These are phyloP conservation scores for Himantopus leucocephalus DNA, from an alignment of 2,113 vertebrate species.

Conservation along the genomic window DNA sequence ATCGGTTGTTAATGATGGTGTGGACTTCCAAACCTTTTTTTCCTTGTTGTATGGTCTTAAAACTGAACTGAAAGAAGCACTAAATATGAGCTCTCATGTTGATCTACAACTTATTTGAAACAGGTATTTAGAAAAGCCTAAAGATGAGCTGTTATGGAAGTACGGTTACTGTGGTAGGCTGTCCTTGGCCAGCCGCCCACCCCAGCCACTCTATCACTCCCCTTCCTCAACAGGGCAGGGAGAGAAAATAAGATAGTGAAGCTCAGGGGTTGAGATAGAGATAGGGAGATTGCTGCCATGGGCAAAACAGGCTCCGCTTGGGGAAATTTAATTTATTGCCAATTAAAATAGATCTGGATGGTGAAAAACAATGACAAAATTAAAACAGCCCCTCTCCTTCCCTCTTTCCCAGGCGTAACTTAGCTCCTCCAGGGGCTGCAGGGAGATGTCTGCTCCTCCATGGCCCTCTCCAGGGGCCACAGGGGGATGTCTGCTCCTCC, in stretches of 20 bases:
- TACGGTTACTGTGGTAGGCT: background rate
- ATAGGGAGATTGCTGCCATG: background rate
- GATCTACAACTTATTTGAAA: background rate
- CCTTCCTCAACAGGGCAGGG: background rate
- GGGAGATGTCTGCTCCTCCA: background rate
- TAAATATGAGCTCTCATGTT: accelerated
- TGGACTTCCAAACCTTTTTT: background rate
- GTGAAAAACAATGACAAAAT: background rate
- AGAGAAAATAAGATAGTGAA: background rate
- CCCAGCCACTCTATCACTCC: too few species aligned
- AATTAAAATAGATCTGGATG: background rate
- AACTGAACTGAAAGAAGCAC: background rate
- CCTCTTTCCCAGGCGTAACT: background rate
- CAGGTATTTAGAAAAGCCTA: background rate
- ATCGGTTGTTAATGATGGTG: background rate
- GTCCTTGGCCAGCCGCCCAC: background rate
- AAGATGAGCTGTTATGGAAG: background rate
- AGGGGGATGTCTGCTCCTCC: background rate
- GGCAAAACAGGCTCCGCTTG: background rate
- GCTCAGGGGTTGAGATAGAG: background rate
- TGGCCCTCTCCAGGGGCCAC: background rate
- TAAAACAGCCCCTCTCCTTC: background rate
- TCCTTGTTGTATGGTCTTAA: background rate
- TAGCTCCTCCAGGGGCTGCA: background rate
- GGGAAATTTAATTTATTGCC: background rate